Evolutionary conservation across 2,888 invertebrate species (phyloP), one percentile per base, ranked within the genome.

Genomic region (Drepanosiphum platanoidis): DNA sequence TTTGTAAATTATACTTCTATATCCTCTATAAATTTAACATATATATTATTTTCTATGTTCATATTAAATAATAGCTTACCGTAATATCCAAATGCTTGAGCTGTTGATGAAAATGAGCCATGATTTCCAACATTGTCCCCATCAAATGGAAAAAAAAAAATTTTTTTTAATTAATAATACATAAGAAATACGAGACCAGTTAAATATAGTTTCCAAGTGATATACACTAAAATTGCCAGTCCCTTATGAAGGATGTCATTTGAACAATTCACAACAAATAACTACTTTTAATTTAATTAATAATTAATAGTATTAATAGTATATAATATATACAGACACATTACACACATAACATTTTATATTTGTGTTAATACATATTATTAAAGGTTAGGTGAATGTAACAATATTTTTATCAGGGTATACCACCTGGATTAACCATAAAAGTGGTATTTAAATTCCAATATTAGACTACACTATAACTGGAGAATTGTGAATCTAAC

Each of bases 51-150:
- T 68, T 32, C 61, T 71, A 80, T 22, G n/a, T 61, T 64, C 72
- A 86, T 87, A 91, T 90, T 91, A 90, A 89, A 90, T 91, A 91
- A 91, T 91, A 93, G 97, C 97, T 97, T 96, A 98, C 97, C 97
- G 96, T 97, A 97, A 93, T 97, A 97, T 93, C 97, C 97, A 93
- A 97, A 96, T 91, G 97, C 96, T 94, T 96, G 97, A 92, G 97
- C 97, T 96, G 91, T 82, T 79, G 83, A 79, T 58, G 36, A 84
- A 39, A 84, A 75, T 52, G 68, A 52, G 15, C 66, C 36, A 77
- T 58, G 52, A 46, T 72, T 77, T 58, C n/a, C 64, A 58, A 79
- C 46, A 39, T 83, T 68, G 36, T 39, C 42, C 72, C 77, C 82
- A 82, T 71, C 39, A 86, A 79, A 86, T 86, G 77, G 68, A 87